Percentiles rank a stretch among this genome's conserved stretches.
These are phyloP conservation scores for Thumatha senex DNA, from an alignment of 2,888 invertebrate genomes.

Conservation along the genomic window DNA sequence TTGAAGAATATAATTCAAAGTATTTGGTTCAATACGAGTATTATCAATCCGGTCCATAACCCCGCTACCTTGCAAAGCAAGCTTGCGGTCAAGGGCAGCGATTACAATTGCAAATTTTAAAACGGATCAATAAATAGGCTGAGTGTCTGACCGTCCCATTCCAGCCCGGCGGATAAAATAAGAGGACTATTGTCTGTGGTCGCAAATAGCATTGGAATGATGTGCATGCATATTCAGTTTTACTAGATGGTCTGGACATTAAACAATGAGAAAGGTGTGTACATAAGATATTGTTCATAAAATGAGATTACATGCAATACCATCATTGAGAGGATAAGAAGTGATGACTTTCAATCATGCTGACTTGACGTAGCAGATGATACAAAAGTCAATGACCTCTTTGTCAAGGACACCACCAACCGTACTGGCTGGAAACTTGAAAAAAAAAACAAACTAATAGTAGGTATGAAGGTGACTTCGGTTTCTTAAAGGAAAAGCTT, in stretches of 20 bases:
- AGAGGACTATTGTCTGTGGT: conserved; percentile 12
- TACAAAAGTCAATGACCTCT: too few relatives aligned
- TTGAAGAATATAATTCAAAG: background rate
- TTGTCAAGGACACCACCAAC: too few relatives aligned
- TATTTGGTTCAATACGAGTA: background rate
- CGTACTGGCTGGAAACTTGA: too few relatives aligned
- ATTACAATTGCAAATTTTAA: conserved; percentile 27
- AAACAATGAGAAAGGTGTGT: too few relatives aligned
- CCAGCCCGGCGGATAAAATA: conserved; percentile 13
- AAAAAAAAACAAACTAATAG: too few relatives aligned
- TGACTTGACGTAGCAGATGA: too few relatives aligned
- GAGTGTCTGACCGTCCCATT: conserved; percentile 9
- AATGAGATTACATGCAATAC: background rate
- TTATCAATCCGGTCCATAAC: background rate
- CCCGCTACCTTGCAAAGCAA: background rate
- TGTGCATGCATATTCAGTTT: background rate
- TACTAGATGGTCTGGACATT: background rate
- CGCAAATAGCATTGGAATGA: conserved; percentile 22
- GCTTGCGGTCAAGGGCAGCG: conserved; percentile 12
- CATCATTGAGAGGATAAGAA: too few relatives aligned
- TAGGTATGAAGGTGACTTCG: too few relatives aligned
- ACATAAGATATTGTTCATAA: background rate
- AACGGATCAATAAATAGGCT: conserved; percentile 25
- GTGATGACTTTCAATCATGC: too few relatives aligned
- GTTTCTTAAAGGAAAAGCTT: too few relatives aligned